These are phyloP conservation scores for Anoplolepis gracilipes DNA, from an alignment of 1,140 invertebrate genomes.

Conservation along the genomic window DNA sequence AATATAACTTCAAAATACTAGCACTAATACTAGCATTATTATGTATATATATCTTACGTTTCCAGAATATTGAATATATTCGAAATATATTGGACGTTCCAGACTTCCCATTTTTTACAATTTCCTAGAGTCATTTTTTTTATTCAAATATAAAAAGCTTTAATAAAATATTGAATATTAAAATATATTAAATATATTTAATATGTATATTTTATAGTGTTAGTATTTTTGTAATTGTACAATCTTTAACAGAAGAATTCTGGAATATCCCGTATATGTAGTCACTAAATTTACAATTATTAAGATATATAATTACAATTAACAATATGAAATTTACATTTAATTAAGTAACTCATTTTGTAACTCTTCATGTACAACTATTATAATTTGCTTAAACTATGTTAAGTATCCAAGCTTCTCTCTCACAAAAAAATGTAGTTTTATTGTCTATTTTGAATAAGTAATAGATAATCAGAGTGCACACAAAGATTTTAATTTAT, in stretches of 20 bases:
- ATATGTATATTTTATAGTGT: not conserved
- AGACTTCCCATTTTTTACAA: no score
- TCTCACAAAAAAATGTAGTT: constrained; percentile 69
- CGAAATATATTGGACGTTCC: constrained; percentile 10
- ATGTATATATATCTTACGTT: constrained; percentile 55
- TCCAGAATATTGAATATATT: constrained; percentile 58
- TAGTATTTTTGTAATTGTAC: no score
- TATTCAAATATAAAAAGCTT: no score
- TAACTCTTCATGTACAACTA: constrained; percentile 66
- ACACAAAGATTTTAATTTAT: constrained; percentile 19
- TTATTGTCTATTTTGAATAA: constrained; percentile 70
- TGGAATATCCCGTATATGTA: constrained; percentile 15
- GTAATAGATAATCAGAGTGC: constrained; percentile 53
- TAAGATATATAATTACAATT: constrained; percentile 28
- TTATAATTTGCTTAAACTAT: constrained; percentile 45
- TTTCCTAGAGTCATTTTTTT: no score
- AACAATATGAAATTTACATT: constrained; percentile 74
- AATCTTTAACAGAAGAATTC: no score
- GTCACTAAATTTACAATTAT: constrained; percentile 17
- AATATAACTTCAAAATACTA: constrained; percentile 62
- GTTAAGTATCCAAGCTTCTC: constrained; percentile 67
- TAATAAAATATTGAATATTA: no score
- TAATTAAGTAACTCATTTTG: constrained; percentile 72
- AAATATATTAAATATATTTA: not conserved
- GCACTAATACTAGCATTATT: no score